Conservation (phyloP, 2,113 vertebrate species). For the Malurus cyaneus region DNA sequence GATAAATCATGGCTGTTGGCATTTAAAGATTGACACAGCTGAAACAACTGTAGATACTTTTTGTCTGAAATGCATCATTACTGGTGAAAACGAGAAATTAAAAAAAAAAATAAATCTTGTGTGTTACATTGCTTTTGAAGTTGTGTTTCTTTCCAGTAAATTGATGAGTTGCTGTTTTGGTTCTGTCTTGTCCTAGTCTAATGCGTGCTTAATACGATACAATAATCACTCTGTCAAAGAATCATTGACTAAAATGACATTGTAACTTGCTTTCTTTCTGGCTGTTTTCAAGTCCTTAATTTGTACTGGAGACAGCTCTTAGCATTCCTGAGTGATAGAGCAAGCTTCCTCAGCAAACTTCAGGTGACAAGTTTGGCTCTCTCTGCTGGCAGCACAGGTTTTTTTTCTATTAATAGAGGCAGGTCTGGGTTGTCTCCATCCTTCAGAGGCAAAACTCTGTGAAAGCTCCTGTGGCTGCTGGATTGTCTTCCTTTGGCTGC, state of each 20-base stretch:
- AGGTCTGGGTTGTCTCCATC: neutral
- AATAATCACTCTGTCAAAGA: neutral
- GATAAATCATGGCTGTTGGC: neutral
- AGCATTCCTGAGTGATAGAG: neutral
- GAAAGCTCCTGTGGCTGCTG: neutral
- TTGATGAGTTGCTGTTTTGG: neutral
- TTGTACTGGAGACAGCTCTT: neutral
- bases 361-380: neutral
- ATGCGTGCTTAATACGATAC: neutral
- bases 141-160: neutral
- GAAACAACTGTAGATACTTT: neutral
- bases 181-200: neutral
- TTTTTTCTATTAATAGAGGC: neutral
- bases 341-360: neutral
- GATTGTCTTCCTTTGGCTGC: neutral
- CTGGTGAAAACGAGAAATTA: neutral
- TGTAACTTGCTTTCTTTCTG: neutral
- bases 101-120: no score
- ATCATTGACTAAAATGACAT: neutral
- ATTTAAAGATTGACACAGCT: neutral
- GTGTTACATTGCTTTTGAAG: neutral
- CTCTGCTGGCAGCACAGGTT: neutral
- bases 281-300: neutral
- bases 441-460: neutral
- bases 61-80: neutral